phyloP scores from a whole-genome alignment of 2,888 invertebrate genomes.

The Zygothrica quintamaculata region DNA sequence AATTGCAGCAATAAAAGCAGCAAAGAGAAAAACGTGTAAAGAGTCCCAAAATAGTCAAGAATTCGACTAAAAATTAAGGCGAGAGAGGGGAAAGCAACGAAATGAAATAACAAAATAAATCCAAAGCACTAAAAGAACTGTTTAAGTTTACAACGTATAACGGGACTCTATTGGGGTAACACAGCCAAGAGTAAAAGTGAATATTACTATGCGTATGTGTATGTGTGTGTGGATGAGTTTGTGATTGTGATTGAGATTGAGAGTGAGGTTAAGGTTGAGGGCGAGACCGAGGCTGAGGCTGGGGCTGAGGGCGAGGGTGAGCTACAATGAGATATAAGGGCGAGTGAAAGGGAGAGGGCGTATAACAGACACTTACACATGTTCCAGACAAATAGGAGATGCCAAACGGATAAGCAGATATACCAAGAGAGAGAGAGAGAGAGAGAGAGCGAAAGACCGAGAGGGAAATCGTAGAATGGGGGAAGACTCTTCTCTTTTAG shows the following conservation, averaged over 20 bases:
- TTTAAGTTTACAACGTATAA: conserved; percentile 46
- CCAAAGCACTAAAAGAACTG: conserved; percentile 41
- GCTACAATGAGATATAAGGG: not conserved
- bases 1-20: conserved; percentile 76
- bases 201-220: not conserved
- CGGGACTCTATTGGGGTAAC: conserved; percentile 13
- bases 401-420: conserved; percentile 20
- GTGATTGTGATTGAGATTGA: conserved; percentile 4
- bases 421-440: conserved; percentile 3
- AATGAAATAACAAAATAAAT: conserved; percentile 9
- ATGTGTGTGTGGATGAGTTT: no score
- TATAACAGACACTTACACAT: conserved; percentile 63
- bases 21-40: conserved; percentile 4
- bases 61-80: conserved; percentile 75
- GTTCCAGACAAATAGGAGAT: conserved; percentile 60
- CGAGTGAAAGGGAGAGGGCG: not conserved
- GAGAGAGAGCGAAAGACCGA: conserved; percentile 1
- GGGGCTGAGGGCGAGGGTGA: not conserved
- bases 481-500: conserved; percentile 44
- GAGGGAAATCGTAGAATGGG: no score
- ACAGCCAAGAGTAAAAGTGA: conserved; percentile 15
- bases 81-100: conserved; percentile 12
- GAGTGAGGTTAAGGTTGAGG: not conserved
- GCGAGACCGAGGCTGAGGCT: conserved; percentile 1
- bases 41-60: conserved; percentile 64